Percentiles rank a stretch among this genome's conserved stretches.
These are phyloP conservation scores for Athene cunicularia DNA, from an alignment of 2,113 vertebrate species.

Conservation along the genomic window DNA sequence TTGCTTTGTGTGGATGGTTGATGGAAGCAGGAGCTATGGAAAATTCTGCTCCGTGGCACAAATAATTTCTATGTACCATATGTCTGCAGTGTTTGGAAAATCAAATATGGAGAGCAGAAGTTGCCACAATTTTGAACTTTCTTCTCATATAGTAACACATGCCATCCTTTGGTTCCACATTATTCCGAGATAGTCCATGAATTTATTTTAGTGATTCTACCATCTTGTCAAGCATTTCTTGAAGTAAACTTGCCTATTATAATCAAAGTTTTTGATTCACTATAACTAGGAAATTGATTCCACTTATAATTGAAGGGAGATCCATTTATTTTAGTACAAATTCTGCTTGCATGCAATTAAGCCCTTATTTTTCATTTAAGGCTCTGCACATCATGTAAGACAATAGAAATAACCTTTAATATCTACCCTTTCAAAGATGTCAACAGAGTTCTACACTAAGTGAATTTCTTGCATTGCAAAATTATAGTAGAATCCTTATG, in stretches of 20 bases:
- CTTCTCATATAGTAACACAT: background rate
- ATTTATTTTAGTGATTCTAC: background rate
- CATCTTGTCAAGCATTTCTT: background rate
- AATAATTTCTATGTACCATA: no score
- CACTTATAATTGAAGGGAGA: background rate
- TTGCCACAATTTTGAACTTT: background rate
- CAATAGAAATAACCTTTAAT: background rate
- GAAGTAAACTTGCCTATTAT: background rate
- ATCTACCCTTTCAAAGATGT: background rate
- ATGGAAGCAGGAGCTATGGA: background rate
- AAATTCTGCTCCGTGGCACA: background rate
- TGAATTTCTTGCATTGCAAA: conserved; percentile 21
- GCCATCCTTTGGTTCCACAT: background rate
- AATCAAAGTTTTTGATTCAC: background rate
- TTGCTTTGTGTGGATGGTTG: background rate
- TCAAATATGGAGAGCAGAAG: background rate
- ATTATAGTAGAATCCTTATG: conserved; percentile 21
- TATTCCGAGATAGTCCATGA: background rate
- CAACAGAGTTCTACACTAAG: background rate
- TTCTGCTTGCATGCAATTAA: background rate
- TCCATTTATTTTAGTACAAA: background rate
- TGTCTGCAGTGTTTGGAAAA: background rate
- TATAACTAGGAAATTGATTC: background rate
- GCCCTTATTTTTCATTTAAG: background rate
- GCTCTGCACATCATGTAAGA: background rate